Percentiles rank a stretch among this genome's conserved stretches.
Evolutionary conservation across 2,113 vertebrate genomes (phyloP).

Genomic region (Pampusana beccarii): DNA sequence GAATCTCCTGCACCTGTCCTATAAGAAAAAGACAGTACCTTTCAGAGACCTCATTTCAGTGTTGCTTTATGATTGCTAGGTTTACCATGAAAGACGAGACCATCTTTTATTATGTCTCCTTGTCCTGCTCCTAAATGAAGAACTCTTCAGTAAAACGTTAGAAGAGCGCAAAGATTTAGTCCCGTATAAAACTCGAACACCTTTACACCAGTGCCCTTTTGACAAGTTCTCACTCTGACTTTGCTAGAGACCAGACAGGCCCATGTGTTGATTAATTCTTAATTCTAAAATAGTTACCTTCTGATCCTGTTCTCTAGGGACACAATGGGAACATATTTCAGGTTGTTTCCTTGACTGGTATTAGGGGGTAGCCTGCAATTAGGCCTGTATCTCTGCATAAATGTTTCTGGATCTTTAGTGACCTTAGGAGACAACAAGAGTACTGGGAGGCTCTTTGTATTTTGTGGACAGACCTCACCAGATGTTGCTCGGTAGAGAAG

Average conservation of each 20-base stretch:
- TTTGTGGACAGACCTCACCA: neutral
- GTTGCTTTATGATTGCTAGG: neutral
- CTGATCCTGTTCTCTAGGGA: neutral
- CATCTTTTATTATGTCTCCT: neutral
- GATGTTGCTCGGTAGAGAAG: neutral
- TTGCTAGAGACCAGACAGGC: neutral
- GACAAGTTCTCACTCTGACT: neutral
- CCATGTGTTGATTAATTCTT: neutral
- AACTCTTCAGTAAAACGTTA: neutral
- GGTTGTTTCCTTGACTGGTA: neutral
- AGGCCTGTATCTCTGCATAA: neutral
- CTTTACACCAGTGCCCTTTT: neutral
- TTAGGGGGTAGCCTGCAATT: neutral
- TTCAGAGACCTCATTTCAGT: neutral
- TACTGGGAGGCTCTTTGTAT: neutral
- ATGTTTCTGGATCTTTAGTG: neutral
- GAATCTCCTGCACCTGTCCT: neutral
- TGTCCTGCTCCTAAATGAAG: neutral
- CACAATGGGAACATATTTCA: neutral
- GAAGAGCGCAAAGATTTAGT: neutral
- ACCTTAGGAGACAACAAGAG: neutral
- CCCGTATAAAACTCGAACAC: neutral
- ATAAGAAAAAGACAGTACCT: neutral
- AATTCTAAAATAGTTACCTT: neutral
- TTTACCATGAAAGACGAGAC: neutral